These are phyloP conservation scores for Otolemur crassicaudatus DNA, from an alignment of 2,797 vertebrate genomes.

Conservation along the genomic window DNA sequence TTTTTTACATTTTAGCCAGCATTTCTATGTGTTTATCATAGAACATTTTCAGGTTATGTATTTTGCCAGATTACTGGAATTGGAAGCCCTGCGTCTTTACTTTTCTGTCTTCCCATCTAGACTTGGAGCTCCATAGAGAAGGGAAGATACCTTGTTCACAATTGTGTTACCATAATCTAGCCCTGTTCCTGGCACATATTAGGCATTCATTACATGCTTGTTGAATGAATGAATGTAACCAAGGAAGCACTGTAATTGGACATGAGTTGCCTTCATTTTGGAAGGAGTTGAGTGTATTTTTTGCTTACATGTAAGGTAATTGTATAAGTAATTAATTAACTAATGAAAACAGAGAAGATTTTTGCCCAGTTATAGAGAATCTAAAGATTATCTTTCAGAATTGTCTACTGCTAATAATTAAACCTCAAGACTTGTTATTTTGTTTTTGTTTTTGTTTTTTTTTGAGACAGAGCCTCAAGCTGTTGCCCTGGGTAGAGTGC, in stretches of 20 bases:
- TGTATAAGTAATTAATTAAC: constrained; percentile 4
- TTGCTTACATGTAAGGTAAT: not conserved
- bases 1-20: not conserved
- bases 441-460: no score
- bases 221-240: constrained; percentile 41
- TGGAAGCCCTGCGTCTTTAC: not conserved
- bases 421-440: not conserved
- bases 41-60: not conserved
- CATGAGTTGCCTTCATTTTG: not conserved
- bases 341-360: not conserved
- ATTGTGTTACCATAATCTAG: not conserved
- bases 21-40: not conserved
- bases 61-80: not conserved
- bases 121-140: not conserved
- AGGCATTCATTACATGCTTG: not conserved
- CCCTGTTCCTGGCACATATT: not conserved
- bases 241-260: not conserved
- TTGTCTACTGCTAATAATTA: not conserved
- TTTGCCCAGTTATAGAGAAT: not conserved
- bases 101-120: not conserved
- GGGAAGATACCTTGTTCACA: not conserved
- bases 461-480: no score
- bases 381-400: constrained; percentile 27
- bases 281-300: not conserved
- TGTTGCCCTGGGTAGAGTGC: no score